Percentiles rank a stretch among this genome's conserved stretches.
Evolutionary conservation across 1,140 invertebrate species (phyloP).

Genomic region (Bombus impatiens): DNA sequence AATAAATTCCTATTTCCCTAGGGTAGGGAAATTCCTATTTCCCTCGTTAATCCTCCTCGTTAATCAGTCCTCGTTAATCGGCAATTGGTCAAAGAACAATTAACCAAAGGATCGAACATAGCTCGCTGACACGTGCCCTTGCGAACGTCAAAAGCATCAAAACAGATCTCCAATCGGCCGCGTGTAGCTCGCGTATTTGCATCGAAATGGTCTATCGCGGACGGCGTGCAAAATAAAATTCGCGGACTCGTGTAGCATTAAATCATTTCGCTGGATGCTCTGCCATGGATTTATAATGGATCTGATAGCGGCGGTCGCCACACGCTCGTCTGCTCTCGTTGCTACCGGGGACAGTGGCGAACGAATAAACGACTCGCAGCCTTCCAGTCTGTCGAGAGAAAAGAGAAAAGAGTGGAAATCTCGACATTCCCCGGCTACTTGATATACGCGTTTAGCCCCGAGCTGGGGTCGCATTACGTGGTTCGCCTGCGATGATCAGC

Average conservation of each 20-base stretch:
- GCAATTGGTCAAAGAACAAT: neutral
- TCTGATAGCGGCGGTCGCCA: slow-evolving; percentile 22
- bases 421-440: slow-evolving; percentile 64
- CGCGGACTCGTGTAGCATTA: neutral
- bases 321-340: neutral
- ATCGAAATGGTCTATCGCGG: slow-evolving; percentile 25
- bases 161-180: slow-evolving; percentile 4
- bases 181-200: neutral
- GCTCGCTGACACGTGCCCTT: no score
- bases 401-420: slow-evolving; percentile 35
- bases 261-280: slow-evolving; percentile 24
- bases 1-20: no score
- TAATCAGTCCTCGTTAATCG: no score
- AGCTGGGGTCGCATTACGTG: slow-evolving; percentile 50
- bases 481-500: neutral
- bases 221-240: slow-evolving; percentile 20
- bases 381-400: neutral
- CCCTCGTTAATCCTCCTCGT: no score
- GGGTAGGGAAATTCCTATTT: no score
- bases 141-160: no score
- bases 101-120: neutral
- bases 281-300: slow-evolving; percentile 23
- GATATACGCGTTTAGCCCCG: slow-evolving; percentile 67
- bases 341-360: slow-evolving; percentile 1
- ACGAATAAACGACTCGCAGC: neutral